Percentiles rank a stretch among this genome's conserved stretches.
Conservation (phyloP, 2,797 vertebrate species). For the Dendrocincla tyrannina region DNA sequence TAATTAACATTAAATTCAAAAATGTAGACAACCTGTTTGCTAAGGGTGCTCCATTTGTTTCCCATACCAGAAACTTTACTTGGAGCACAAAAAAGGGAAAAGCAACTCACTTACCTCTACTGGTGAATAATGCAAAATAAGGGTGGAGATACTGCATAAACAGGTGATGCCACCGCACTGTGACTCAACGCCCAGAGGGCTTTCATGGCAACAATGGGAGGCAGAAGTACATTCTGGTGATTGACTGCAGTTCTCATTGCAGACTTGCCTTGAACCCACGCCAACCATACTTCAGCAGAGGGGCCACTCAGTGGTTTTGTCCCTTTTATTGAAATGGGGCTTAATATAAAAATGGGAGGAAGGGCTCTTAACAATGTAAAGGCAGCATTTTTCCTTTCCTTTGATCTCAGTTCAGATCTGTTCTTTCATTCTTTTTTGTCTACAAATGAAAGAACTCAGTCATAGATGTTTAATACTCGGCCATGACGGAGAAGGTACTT, state of each 20-base stretch:
- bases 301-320: neutral
- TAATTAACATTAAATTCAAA: neutral
- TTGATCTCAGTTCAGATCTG: constrained; percentile 18
- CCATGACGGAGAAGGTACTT: neutral
- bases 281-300: neutral
- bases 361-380: neutral
- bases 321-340: neutral
- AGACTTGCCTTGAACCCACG: neutral
- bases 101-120: neutral
- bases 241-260: neutral
- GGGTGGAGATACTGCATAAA: neutral
- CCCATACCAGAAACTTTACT: neutral
- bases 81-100: neutral
- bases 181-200: neutral
- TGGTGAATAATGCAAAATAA: neutral
- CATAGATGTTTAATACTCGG: neutral
- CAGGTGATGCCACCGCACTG: neutral
- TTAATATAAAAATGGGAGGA: neutral
- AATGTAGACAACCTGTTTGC: neutral
- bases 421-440: neutral
- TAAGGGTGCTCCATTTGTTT: neutral
- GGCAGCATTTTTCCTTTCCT: neutral
- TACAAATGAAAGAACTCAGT: neutral
- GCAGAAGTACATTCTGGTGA: neutral
- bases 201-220: neutral